phyloP scores from a whole-genome alignment of 1,140 invertebrate genomes.

The Panonychus citri region DNA sequence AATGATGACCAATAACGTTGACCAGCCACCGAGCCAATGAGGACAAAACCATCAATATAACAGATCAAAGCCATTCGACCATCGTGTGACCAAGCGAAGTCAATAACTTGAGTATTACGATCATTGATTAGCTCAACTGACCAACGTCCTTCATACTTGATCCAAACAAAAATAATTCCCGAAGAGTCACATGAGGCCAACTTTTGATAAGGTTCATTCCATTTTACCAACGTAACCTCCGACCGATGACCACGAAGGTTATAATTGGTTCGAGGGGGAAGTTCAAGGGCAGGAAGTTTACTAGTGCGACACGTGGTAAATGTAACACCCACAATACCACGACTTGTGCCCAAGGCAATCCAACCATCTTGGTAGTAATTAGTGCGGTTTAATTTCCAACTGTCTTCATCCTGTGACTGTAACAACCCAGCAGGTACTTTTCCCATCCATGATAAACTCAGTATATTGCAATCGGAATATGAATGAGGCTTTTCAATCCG shows the following conservation, averaged over 20 bases:
- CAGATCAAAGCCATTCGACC: conserved; percentile 93
- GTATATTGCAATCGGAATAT: conserved; percentile 56
- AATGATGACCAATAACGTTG: conserved; percentile 96
- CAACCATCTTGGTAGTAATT: conserved; percentile 97
- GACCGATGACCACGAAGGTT: conserved; percentile 87
- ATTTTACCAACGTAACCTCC: conserved; percentile 83
- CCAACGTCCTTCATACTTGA: conserved; percentile 95
- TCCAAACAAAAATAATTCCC: conserved; percentile 97
- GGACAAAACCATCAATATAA: conserved; percentile 88
- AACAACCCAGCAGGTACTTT: conserved; percentile 83
- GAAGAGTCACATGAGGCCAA: conserved; percentile 89
- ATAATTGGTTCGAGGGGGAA: conserved; percentile 79
- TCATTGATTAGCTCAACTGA: conserved; percentile 98
- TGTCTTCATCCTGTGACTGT: conserved; percentile 31
- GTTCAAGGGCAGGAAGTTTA: conserved; percentile 34
- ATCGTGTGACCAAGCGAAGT: conserved; percentile 96
- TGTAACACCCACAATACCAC: conserved; percentile 81
- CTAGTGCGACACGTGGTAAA: conserved; percentile 68
- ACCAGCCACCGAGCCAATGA: conserved; percentile 85
- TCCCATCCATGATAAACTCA: conserved; percentile 91
- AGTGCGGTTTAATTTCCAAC: conserved; percentile 64
- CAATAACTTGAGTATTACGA: conserved; percentile 68
- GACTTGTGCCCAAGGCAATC: conserved; percentile 79
- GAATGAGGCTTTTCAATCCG: conserved; percentile 70
- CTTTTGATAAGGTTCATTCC: conserved; percentile 98